Evolutionary conservation across 1,140 invertebrate genomes (phyloP).

Genomic region (Brachionus plicatilis): DNA sequence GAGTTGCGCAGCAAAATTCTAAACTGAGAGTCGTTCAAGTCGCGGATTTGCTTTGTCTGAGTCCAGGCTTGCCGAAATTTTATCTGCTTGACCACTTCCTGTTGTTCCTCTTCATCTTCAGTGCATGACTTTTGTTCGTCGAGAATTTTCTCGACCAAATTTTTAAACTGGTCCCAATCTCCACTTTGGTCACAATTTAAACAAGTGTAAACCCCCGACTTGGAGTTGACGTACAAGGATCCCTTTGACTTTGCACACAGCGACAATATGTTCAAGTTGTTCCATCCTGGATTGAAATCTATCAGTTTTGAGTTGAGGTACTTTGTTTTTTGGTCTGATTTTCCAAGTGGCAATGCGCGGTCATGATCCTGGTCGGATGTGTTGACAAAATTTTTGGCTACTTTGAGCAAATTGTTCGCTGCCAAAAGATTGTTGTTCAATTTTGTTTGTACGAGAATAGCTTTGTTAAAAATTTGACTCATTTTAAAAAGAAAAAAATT

Average conservation of each 20-base stretch:
- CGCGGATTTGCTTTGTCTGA: not conserved
- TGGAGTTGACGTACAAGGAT: not conserved
- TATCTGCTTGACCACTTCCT: not conserved
- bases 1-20: not conserved
- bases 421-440: not conserved
- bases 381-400: slow-evolving; percentile 14
- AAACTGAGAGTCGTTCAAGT: slow-evolving; percentile 14
- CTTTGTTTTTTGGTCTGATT: not conserved
- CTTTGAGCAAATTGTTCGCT: not conserved
- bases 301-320: slow-evolving; percentile 2
- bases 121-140: not conserved
- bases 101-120: not conserved
- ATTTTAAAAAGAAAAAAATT: not conserved
- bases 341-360: not conserved
- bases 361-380: not conserved
- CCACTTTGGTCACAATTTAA: slow-evolving; percentile 45
- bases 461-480: slow-evolving; percentile 29
- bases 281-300: slow-evolving; percentile 3
- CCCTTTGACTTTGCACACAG: not conserved
- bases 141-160: slow-evolving; percentile 43
- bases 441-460: not conserved
- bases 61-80: not conserved
- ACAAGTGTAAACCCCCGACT: slow-evolving; percentile 47
- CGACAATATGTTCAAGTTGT: not conserved
- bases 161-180: slow-evolving; percentile 45